Conservation (phyloP, 2,888 invertebrate genomes). For the Odontothrips loti region DNA sequence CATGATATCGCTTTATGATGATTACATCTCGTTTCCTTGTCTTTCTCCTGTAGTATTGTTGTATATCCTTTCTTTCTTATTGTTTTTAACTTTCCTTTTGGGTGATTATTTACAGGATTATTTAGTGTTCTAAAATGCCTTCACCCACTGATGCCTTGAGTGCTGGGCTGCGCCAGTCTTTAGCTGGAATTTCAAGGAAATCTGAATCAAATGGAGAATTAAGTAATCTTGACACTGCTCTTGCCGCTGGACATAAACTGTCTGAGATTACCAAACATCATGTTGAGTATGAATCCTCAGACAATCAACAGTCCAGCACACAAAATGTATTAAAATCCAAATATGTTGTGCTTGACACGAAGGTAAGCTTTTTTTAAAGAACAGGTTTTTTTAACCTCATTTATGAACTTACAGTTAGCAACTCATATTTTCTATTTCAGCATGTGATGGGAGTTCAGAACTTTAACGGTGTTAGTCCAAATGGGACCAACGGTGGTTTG, state of each 20-base stretch:
- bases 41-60: neutral
- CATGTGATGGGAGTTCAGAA: neutral
- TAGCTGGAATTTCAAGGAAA: neutral
- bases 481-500: neutral
- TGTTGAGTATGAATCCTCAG: neutral
- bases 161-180: neutral
- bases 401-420: neutral
- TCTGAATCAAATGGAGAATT: neutral
- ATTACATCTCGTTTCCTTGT: neutral
- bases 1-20: no score
- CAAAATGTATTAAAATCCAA: neutral
- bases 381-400: neutral
- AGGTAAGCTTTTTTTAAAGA: neutral
- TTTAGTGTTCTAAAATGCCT: neutral
- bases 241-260: neutral
- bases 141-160: neutral
- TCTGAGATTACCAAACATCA: neutral
- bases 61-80: neutral
- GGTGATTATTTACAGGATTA: neutral
- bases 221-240: neutral
- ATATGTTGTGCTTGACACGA: neutral
- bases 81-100: neutral
- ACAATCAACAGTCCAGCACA: neutral
- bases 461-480: neutral
- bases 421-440: neutral